These are phyloP conservation scores for Achroia grisella DNA, from an alignment of 1,140 invertebrate genomes.

Conservation along the genomic window DNA sequence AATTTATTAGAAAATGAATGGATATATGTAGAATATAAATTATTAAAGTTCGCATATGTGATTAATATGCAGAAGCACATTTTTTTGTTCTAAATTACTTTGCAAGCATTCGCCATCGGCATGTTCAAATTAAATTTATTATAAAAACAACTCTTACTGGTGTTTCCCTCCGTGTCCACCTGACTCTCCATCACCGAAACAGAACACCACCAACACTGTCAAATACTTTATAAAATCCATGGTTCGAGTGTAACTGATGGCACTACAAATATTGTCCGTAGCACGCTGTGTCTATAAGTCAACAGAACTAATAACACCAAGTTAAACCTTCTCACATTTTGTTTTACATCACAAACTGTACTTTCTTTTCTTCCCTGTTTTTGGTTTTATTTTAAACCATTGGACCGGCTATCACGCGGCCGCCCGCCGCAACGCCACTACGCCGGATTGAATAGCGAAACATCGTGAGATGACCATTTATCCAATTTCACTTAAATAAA, in stretches of 20 bases:
- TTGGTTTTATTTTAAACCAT: conserved; percentile 34
- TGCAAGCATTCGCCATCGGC: too few species aligned
- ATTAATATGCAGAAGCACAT: too few species aligned
- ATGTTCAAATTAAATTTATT: too few species aligned
- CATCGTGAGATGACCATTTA: conserved; percentile 65
- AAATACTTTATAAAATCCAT: conserved; percentile 52
- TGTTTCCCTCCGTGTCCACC: conserved; percentile 58
- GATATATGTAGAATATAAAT: too few species aligned
- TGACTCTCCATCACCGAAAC: conserved; percentile 34
- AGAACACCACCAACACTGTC: conserved; percentile 39
- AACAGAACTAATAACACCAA: conserved; percentile 17
- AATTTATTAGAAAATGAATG: too few species aligned
- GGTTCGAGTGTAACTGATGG: conserved; percentile 7
- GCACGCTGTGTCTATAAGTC: conserved; percentile 10
- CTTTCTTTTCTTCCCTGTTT: conserved; percentile 31
- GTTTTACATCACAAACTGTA: conserved; percentile 33
- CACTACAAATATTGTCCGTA: conserved; percentile 7
- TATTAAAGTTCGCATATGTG: too few species aligned
- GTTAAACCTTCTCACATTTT: conserved; percentile 42
- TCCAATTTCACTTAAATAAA: conserved; percentile 71
- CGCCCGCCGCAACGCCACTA: conserved; percentile 23
- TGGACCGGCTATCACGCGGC: conserved; percentile 18
- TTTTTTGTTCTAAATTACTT: too few species aligned
- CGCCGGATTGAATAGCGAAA: conserved; percentile 47
- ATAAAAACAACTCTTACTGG: conserved; percentile 37